Base-by-base conservation (phyloP, 1,140 invertebrate species). In the Ylistrum balloti region DNA sequence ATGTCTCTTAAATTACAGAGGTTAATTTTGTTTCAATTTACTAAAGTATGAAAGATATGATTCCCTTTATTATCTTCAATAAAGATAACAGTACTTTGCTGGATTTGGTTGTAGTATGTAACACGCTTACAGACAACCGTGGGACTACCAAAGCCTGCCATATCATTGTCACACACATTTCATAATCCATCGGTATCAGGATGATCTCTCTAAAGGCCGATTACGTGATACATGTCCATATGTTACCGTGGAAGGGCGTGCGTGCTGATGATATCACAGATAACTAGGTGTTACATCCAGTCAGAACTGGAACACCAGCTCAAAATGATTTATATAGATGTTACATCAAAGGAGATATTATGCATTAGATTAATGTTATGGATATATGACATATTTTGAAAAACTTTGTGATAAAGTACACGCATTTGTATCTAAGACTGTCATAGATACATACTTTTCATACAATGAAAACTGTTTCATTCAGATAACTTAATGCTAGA, bases 261-360 rank as follows among this genome's bases (percentile, higher is more conserved):
- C 3, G 28, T 74, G 56, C n/a, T 74, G 56, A 74, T 74, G 56
- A 28, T 74, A n/a, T 28, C 56, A 74, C 9, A 5, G 56, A 74
- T 74, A 28, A n/a, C n/a, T 74, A 74, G n/a, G 22, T 74, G 56
- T 74, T 74, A 74, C n/a, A 74, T 74, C n/a, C n/a, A 74, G 56
- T 74, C 56, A 74, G 56, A 56, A 56, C 20, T 56, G 45, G 22
- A 5, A 5, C n/a, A n/a, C 28, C n/a, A 74, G 28, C n/a, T 74
- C 56, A 74, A 74, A n/a, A 74, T 28, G 56, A 74, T 74, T 74
- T 74, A 74, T 74, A 28, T 28, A 28, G 56, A 74, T 28, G 56
- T 74, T 74, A 74, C n/a, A 28, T 28, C 22, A 74, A 74, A 74
- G n/a, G 15, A 48, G 20, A 20, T 7, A 45, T 3, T 74, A 9